Base-by-base conservation (phyloP, 2,797 vertebrate species). In the Catostomus latipinnis region DNA sequence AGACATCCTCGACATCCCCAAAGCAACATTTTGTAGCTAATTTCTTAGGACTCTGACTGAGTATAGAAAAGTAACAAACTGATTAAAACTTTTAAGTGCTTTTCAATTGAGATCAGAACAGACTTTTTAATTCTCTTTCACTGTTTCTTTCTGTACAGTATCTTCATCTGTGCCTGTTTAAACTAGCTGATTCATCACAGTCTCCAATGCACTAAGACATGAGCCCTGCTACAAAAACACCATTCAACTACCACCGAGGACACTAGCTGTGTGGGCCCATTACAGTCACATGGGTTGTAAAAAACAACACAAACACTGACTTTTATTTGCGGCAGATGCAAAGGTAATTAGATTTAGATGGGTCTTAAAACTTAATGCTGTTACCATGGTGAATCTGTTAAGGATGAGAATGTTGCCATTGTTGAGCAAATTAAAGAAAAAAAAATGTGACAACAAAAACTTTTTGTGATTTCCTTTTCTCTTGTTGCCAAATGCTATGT, bases 131-230 rank as follows among this genome's bases (percentile, higher is more conserved):
- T 4, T 34, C 34, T 34, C 50, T 71, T 60, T 71, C 65, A 52
- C 6, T 63, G 66, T 69, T 52, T 45, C 18, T 9, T 48, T 69
- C 71, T 18, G 70, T 69, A 68, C 34, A 34, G 2, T 22, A 22
- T 34, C 52, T 8, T 71, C 70, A 50, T 76, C 71, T 60, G 58
- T 7, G 54, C 49, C 78, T 76, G 77, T 74, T 68, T 3, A 70
- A 80, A 75, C 72, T 60, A 87, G 71, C 85, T 85, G 68, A 84
- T 78, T 83, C 57, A 68, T 58, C 68, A 54, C 73, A 48, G 52
- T 77, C 49, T n/a, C 73, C 72, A 82, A 83, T 85, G 82, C 79
- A 75, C 82, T 60, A 69, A 67, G 50, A 52, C 73, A 72, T 56
- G n/a, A 74, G 75, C 76, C 72, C 72, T 12, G 80, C 68, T 68